Percentiles rank a stretch among this genome's conserved stretches.
phyloP scores from a whole-genome alignment of 2,888 invertebrate species.

The Epinotia nisella region DNA sequence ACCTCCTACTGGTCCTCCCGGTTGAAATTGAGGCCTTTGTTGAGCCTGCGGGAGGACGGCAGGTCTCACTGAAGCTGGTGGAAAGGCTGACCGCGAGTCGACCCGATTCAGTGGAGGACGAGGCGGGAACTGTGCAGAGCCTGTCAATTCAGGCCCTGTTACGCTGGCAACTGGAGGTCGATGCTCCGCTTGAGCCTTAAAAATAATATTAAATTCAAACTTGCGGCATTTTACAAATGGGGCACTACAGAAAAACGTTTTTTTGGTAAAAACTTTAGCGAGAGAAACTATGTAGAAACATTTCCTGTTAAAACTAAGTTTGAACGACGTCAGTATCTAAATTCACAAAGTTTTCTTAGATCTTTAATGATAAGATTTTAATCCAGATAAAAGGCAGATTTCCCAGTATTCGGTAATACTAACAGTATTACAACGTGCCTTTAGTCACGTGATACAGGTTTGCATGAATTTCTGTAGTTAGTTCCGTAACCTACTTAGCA shows the following conservation, averaged over 20 bases:
- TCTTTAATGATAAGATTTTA: constrained; percentile 48
- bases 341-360: constrained; percentile 42
- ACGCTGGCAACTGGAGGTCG: constrained; percentile 66
- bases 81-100: constrained; percentile 74
- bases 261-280: not conserved
- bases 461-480: constrained; percentile 17
- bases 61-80: constrained; percentile 66
- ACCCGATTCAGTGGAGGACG: constrained; percentile 71
- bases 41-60: constrained; percentile 62
- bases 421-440: not conserved
- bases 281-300: constrained; percentile 6
- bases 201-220: constrained; percentile 50
- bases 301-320: constrained; percentile 9
- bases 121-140: constrained; percentile 62
- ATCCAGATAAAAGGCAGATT: constrained; percentile 44
- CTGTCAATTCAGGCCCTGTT: constrained; percentile 60
- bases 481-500: constrained; percentile 8
- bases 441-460: constrained; percentile 26
- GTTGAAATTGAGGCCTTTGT: constrained; percentile 75
- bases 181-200: constrained; percentile 70
- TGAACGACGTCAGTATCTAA: constrained; percentile 12
- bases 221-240: not conserved
- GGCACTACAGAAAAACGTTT: not conserved
- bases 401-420: constrained; percentile 4
- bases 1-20: constrained; percentile 73